Evolutionary conservation across 2,888 invertebrate species (phyloP).

Genomic region (Notocelia uddmanniana): DNA sequence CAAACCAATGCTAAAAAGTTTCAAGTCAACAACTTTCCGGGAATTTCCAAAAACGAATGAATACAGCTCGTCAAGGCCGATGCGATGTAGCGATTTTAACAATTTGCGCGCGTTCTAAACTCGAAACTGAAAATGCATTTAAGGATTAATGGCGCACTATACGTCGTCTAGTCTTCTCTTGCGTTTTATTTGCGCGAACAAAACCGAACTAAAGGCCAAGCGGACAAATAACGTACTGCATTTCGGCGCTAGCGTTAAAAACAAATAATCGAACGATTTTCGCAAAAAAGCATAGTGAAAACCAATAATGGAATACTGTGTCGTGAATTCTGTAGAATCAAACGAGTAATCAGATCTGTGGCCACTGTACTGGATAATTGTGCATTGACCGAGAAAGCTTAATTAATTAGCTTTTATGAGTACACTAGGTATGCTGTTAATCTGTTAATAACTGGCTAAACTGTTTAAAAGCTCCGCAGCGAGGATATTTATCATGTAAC

Average conservation of each 20-base stretch:
- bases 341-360: conserved; percentile 11
- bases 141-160: conserved; percentile 37
- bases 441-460: conserved; percentile 27
- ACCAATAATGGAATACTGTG: conserved; percentile 12
- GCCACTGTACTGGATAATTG: conserved; percentile 26
- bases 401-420: conserved; percentile 35
- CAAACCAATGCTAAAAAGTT: conserved; percentile 45
- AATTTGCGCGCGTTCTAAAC: conserved; percentile 41
- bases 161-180: conserved; percentile 19
- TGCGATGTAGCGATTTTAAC: conserved; percentile 40
- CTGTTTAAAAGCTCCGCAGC: conserved; percentile 19
- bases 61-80: conserved; percentile 40
- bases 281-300: conserved; percentile 10
- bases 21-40: conserved; percentile 39
- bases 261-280: conserved; percentile 1
- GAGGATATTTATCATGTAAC: conserved; percentile 22
- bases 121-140: conserved; percentile 45
- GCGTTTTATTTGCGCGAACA: conserved; percentile 32
- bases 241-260: conserved; percentile 20
- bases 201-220: conserved; percentile 25
- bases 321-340: conserved; percentile 13
- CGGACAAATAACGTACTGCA: conserved; percentile 20
- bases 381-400: conserved; percentile 32
- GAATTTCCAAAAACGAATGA: conserved; percentile 40
- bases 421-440: conserved; percentile 22